These are phyloP conservation scores for Oriolus oriolus DNA, from an alignment of 2,113 vertebrate genomes.

Conservation along the genomic window DNA sequence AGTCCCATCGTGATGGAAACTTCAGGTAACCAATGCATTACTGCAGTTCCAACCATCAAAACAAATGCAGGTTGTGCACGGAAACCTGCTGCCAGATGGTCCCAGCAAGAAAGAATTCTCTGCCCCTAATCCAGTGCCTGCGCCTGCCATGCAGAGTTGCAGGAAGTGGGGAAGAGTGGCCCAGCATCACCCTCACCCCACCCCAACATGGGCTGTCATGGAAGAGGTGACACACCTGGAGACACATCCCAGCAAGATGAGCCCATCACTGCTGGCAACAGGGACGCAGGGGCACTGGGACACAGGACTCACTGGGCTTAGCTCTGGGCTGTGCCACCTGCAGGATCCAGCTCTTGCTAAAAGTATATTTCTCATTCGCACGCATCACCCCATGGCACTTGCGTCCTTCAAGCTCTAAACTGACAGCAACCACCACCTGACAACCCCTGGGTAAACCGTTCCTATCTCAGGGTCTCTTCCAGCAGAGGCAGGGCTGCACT, in stretches of 20 bases:
- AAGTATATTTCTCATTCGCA: background rate
- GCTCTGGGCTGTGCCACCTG: background rate
- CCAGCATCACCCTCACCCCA: background rate
- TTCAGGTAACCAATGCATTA: background rate
- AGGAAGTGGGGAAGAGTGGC: background rate
- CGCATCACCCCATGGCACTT: fast-evolving
- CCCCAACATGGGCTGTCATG: fast-evolving
- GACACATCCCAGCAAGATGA: background rate
- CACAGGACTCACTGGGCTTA: background rate
- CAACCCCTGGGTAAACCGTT: fast-evolving
- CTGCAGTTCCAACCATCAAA: background rate
- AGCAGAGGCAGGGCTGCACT: background rate
- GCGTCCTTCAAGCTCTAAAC: background rate
- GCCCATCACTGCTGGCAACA: background rate
- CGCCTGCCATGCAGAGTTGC: fast-evolving
- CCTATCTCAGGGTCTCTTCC: background rate
- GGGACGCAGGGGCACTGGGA: background rate
- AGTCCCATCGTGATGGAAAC: background rate
- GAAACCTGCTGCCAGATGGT: background rate
- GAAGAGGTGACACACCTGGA: background rate
- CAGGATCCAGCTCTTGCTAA: background rate
- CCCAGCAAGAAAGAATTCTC: background rate
- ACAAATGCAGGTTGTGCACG: background rate
- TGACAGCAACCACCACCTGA: background rate
- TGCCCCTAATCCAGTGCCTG: background rate